Base-by-base conservation (phyloP, 2,113 vertebrate species). In the Paratilapia polleni region DNA sequence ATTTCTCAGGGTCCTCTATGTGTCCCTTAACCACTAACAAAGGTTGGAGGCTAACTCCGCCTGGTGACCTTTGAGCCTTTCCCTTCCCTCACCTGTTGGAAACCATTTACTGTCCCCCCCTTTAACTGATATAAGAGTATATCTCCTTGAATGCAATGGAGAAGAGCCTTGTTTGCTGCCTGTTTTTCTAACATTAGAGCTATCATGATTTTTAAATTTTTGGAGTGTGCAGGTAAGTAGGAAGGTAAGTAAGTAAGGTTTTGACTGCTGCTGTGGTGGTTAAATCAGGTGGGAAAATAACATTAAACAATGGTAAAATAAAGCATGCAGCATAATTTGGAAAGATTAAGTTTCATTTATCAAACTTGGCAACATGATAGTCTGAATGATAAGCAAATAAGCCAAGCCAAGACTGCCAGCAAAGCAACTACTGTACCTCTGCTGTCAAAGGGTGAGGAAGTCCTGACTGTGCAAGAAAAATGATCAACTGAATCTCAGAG, bases 221-320 rank as follows among this genome's bases (percentile, higher is more conserved):
- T 79, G 62, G 56, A 73, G 36, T 36, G 31, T 83, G 41, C 81
- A 89, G 93, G 94, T 94, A 94, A 94, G 94, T 93, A 88, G 58
- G 62, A 22, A 91, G 94, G 95, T 96, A 94, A 95, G 95, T 96
- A 94, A 95, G 95, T 95, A 59, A 34, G 86, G 84, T 62, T 80
- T 20, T 56, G 74, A 64, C 79, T 68, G 76, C 88, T 75, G 26
- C 15, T 34, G 47, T 38, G 61, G 64, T 57, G 81, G 61, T 77
- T 31, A 59, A 82, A 57, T 75, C 61, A 82, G 82, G 73, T 34
- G 31, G 31, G 57, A 58, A 75, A 80, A 75, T 66, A 80, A 78
- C 31, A 26, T 49, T 24, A 26, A 70, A 49, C 22, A 82, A 57
- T 12, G 20, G 28, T 49, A 41, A 78, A 83, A 78, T 19, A 84